Base-by-base conservation (phyloP, 23 tunicate genomes). In the Clavelina lepadiformis region DNA sequence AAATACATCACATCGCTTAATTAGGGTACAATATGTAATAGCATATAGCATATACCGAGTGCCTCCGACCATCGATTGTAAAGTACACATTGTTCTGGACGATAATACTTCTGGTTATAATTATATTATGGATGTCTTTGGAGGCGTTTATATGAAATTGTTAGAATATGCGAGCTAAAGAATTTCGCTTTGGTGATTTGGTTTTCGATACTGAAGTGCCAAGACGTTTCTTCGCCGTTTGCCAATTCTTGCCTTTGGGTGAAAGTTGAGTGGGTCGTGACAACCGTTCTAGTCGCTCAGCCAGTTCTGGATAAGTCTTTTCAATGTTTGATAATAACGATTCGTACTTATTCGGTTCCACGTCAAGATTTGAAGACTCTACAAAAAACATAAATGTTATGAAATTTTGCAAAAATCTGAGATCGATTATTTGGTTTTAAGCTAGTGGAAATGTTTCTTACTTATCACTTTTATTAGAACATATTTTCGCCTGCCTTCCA, bases 121-220 rank as follows among this genome's bases (percentile, higher is more conserved):
- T n/a, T n/a, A n/a, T n/a, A n/a, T n/a, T n/a, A n/a, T n/a, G n/a
- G n/a, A n/a, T n/a, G n/a, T n/a, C n/a, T n/a, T n/a, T n/a, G n/a
- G n/a, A n/a, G n/a, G n/a, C n/a, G n/a, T n/a, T n/a, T n/a, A n/a
- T n/a, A n/a, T n/a, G n/a, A n/a, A n/a, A n/a, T n/a, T n/a, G n/a
- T n/a, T n/a, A n/a, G n/a, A n/a, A n/a, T n/a, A n/a, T n/a, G n/a
- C n/a, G n/a, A n/a, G n/a, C n/a, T n/a, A n/a, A n/a, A n/a, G 95
- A 69, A 55, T 78, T 86, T 71, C 85, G 75, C 38, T 86, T 86
- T 23, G 95, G 71, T 52, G 95, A 86, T 65, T 86, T 86, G 23
- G 80, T 44, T 72, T 86, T 86, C 11, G 8, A 7, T 5, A 28
- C 35, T 3, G 23, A 22, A 3, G 47, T 7, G 6, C 34, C 72